Evolutionary conservation across 2,113 vertebrate species (phyloP), one percentile per base, ranked within the genome.

Genomic region (Heliornis fulica): DNA sequence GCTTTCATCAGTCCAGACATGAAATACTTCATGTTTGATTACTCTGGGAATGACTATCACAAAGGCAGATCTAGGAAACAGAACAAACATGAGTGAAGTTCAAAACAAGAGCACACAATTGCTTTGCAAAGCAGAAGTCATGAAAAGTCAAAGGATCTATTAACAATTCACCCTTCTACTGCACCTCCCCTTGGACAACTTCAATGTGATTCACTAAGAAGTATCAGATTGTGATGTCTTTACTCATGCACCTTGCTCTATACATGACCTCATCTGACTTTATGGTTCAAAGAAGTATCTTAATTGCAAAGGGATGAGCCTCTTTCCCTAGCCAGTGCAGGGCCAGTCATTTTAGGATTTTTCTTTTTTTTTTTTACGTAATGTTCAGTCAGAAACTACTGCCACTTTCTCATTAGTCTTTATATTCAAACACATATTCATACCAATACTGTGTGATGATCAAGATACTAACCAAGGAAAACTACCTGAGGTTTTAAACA

Each of bases 41-140:
- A 32, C 21, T 83, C 51, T 75, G 68, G 71, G 90, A 94, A 48
- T 6, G 36, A 28, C 86, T 86, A 79, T 72, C 86, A 75, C 43
- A 84, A 89, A 96, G 31, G 20, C 26, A 84, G 69, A 76, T 82
- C 76, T 89, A 90, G 69, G 76, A 94, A 94, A 75, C 0, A 90
- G 43, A 68, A 84, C 31, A 90, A 54, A n/a, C 32, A 36, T 0
- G 3, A n/a, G 7, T 86, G 54, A 91, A 79, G 57, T 83, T 86
- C 90, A 92, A 83, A 94, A 92, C 79, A 95, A 78, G 9, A 92
- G 69, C 69, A 94, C 69, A 31, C n/a, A n/a, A 84, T 23, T 25
- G 20, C 15, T 68, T 77, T 81, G 72, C 81, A 92, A 90, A 81
- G 45, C 56, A 78, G n/a, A 40, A 93, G 51, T 48, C 43, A 51